Conservation (phyloP, 1,140 invertebrate genomes). For the Drosophila bifasciata region DNA sequence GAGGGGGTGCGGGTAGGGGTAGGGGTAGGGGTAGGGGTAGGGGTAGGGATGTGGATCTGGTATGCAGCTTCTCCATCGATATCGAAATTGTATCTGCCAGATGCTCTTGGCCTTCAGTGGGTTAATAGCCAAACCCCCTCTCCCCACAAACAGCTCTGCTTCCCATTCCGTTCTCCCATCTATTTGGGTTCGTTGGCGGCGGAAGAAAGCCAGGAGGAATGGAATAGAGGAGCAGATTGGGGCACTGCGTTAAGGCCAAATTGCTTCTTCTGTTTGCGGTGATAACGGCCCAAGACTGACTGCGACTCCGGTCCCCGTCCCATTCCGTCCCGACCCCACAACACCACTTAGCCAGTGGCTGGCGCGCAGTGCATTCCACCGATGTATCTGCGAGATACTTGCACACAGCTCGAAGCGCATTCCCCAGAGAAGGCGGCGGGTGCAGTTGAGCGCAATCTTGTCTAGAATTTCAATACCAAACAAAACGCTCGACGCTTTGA, state of each 20-base stretch:
- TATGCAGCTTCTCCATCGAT: slow-evolving; percentile 43
- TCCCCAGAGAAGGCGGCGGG: slow-evolving; percentile 18
- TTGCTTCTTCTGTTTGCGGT: slow-evolving; percentile 37
- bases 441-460: slow-evolving; percentile 68
- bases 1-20: too few species aligned
- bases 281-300: slow-evolving; percentile 19
- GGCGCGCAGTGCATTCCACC: slow-evolving; percentile 38
- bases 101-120: slow-evolving; percentile 47
- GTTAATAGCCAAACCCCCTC: slow-evolving; percentile 46
- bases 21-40: too few species aligned
- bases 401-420: slow-evolving; percentile 19
- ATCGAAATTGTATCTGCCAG: slow-evolving; percentile 54
- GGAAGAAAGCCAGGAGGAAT: too few species aligned
- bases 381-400: slow-evolving; percentile 28
- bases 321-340: too few species aligned
- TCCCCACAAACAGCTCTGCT: background rate
- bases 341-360: background rate
- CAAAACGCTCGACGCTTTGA: slow-evolving; percentile 69
- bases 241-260: slow-evolving; percentile 36
- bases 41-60: slow-evolving; percentile 9
- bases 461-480: slow-evolving; percentile 78
- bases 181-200: too few species aligned
- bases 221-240: slow-evolving; percentile 1
- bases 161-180: too few species aligned
- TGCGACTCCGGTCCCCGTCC: too few species aligned